phyloP scores from a whole-genome alignment of 2,888 invertebrate species.

The Crossocerus cetratus region DNA sequence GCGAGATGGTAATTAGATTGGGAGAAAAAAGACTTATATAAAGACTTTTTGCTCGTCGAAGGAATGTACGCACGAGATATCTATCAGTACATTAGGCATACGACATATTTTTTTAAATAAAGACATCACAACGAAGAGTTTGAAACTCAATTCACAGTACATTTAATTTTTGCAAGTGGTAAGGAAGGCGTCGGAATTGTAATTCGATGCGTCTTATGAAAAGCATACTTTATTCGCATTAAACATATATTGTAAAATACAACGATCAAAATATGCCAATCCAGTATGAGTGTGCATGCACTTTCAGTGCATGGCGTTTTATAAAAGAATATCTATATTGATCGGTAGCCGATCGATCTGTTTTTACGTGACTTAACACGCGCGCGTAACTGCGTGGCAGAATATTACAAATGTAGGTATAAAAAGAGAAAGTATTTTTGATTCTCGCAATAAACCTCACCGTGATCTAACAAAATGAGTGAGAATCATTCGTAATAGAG shows the following conservation, averaged over 20 bases:
- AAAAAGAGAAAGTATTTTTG: constrained; percentile 22
- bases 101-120: no score
- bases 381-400: constrained; percentile 30
- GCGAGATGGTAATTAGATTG: no score
- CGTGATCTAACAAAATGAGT: not conserved
- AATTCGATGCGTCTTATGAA: constrained; percentile 38
- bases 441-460: constrained; percentile 3
- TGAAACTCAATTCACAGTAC: no score
- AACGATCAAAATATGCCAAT: constrained; percentile 45
- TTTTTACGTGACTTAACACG: constrained; percentile 27
- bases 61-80: no score
- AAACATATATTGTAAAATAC: constrained; percentile 58
- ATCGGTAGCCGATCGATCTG: constrained; percentile 25
- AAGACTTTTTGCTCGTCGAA: no score
- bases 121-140: no score
- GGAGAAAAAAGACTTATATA: no score
- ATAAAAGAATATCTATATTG: constrained; percentile 9
- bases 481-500: not conserved
- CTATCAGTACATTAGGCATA: no score
- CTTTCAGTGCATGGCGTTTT: not conserved
- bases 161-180: no score
- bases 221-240: constrained; percentile 63
- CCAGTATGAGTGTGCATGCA: constrained; percentile 11
- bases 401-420: constrained; percentile 30
- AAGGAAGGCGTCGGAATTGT: no score